phyloP scores from a whole-genome alignment of 1,140 invertebrate species.

The Colletes latitarsis region DNA sequence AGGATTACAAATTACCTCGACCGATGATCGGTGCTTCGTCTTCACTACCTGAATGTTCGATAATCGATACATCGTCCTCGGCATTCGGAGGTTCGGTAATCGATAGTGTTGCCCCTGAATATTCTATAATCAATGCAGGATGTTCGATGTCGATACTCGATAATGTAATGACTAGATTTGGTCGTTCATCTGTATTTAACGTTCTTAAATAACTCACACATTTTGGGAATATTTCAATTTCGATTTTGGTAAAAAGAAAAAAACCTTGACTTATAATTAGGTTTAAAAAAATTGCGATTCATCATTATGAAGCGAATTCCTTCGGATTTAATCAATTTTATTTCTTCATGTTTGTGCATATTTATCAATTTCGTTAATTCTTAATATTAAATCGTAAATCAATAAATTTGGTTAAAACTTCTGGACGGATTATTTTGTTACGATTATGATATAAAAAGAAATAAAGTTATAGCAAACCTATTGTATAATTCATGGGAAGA shows the following conservation, averaged over 20 bases:
- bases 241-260: too few species aligned
- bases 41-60: slow-evolving; percentile 2
- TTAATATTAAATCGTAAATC: neutral
- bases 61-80: slow-evolving; percentile 6
- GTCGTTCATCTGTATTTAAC: neutral
- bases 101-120: neutral
- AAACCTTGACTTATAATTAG: too few species aligned
- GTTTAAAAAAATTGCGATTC: too few species aligned
- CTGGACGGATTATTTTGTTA: too few species aligned
- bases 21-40: neutral
- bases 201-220: too few species aligned
- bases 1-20: neutral
- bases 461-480: neutral
- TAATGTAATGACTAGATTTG: neutral
- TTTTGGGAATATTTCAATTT: too few species aligned
- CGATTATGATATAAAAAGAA: neutral
- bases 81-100: neutral
- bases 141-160: neutral
- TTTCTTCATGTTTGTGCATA: neutral
- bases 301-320: too few species aligned
- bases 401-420: too few species aligned
- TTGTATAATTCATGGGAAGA: neutral
- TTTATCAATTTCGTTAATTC: neutral
- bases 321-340: too few species aligned
- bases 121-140: slow-evolving; percentile 3